Base-by-base conservation (phyloP, 2,888 invertebrate species). In the Bellardia bayeri region DNA sequence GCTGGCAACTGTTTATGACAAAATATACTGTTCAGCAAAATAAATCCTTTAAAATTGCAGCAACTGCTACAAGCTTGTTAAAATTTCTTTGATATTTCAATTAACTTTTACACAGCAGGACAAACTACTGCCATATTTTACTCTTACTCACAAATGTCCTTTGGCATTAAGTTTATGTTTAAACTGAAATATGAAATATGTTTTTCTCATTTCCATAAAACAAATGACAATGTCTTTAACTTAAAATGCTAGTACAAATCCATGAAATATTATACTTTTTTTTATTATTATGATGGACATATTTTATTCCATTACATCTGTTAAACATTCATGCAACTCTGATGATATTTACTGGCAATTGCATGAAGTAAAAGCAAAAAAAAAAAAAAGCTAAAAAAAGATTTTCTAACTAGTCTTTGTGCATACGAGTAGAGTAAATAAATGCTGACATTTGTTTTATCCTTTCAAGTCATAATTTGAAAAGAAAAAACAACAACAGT, bases 391-490 rank as follows among this genome's bases (percentile, higher is more conserved):
- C 37, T 40, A 30, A 58, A 58, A 58, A 13, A 13, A 30, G 9
- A 13, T 33, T 33, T 61, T 8, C 30, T 37, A 30, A 82, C 56
- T 74, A 66, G 74, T 71, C 42, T 45, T 82, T 33, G 49, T 72
- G 78, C 72, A 79, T 79, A 61, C 33, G 66, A 51, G 11, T 45
- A 45, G 45, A 74, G 68, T 16, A 82, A 84, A 64, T 16, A 82
- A 84, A 64, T 84, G 66, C 72, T 80, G 68, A 66, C 84, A 85
- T 74, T 85, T 66, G 23, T 71, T 78, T 78, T 72, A 72, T 69
- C 37, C 63, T 78, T 71, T 45, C 5, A 42, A 51, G 64, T 23
- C 71, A 78, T 72, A 71, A 33, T 79, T 74, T 64, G 13, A 81
- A 11, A n/a, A 66, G 23, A 42, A 54, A 63, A 49, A 11, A 4